Evolutionary conservation across 2,113 vertebrate species (phyloP), one percentile per base, ranked within the genome.

Genomic region (Daubentonia madagascariensis): DNA sequence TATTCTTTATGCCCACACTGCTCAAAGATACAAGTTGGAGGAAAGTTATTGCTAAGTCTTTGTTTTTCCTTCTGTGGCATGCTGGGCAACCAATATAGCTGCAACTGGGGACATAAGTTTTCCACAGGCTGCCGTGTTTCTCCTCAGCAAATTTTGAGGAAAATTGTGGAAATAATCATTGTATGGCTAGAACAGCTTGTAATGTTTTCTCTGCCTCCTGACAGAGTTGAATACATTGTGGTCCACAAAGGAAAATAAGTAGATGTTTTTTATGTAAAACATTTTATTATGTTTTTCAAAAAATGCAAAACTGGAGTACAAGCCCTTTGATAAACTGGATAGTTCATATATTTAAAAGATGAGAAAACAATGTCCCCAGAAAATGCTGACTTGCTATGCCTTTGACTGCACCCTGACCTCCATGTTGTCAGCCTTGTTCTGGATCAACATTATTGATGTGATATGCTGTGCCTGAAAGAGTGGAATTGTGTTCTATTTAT

Each of bases 291-390:
- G 4, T 57, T 0, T 52, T 96, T 95, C 23, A 75, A 85, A 75
- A 92, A 67, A 81, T 76, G 5, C 22, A 94, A 76, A 96, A 67
- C 6, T 72, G 22, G 37, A 70, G 10, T 32, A 50, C 0, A 20
- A 68, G 17, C 3, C 7, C 72, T 92, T 83, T 75, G 45, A 22
- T 67, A 85, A 89, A 52, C 52, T 52, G 14, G 30, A 18, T 37
- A 45, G 37, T 65, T 81, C 30, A 30, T 59, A 45, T 25, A 11
- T 12, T 97, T 96, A 80, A 91, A 87, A 63, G 14, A 45, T 65
- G 22, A 70, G 32, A 28, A 84, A 97, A 75, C 22, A 37, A 5
- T 52, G 7, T n/a, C 11, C 11, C 10, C 43, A 35, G 18, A 85
- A 37, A 65, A 50, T 57, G 12, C 6, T 73, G 43, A 79, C 25